Evolutionary conservation across 2,113 vertebrate species (phyloP).

Genomic region (Lepisosteus oculatus): DNA sequence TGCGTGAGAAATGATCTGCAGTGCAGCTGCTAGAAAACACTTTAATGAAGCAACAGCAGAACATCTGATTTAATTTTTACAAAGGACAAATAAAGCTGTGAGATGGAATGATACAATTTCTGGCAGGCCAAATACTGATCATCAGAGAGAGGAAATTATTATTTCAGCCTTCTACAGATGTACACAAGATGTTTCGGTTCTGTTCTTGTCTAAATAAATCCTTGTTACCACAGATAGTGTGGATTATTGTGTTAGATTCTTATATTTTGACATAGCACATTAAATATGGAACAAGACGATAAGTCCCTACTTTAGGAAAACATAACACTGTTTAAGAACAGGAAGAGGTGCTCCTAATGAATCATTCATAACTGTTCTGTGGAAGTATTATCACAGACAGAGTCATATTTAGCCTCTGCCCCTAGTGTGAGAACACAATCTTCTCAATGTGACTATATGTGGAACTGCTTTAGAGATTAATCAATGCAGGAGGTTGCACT

Average conservation of each 20-base stretch:
- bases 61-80: neutral
- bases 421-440: neutral
- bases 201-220: too few relatives aligned
- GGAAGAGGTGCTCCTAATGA: neutral
- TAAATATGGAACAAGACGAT: too few relatives aligned
- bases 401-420: constrained; percentile 1
- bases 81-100: neutral
- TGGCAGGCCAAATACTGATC: neutral
- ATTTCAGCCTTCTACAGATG: too few relatives aligned
- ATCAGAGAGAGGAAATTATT: too few relatives aligned
- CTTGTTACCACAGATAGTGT: too few relatives aligned
- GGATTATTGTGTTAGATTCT: too few relatives aligned
- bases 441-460: neutral
- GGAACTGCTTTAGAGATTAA: neutral
- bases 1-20: neutral
- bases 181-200: too few relatives aligned
- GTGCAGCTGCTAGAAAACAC: neutral
- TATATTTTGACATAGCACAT: too few relatives aligned
- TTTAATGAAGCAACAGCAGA: neutral
- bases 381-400: neutral
- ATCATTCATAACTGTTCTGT: neutral
- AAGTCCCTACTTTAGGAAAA: too few relatives aligned
- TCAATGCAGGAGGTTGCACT: neutral
- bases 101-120: neutral
- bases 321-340: too few relatives aligned